Base-by-base conservation (phyloP, 2,888 invertebrate genomes). In the Leptinotarsa haldemani region DNA sequence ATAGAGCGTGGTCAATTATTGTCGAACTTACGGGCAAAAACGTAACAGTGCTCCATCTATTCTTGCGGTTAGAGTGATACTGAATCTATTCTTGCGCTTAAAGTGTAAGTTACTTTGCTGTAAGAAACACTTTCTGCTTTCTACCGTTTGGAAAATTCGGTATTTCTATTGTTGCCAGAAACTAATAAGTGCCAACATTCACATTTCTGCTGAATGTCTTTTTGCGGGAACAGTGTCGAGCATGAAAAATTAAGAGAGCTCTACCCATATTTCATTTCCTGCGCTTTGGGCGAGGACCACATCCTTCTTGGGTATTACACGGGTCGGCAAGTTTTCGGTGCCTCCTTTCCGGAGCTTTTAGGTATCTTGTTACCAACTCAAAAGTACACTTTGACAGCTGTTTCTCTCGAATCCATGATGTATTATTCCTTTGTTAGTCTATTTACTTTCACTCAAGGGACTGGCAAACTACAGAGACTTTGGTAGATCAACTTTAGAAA, bases 381-480 rank as follows among this genome's bases (percentile, higher is more conserved):
- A 12, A 40, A 40, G 40, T 30, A 61, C 61, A 15, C 25, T n/a
- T 15, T 30, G 61, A 61, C 30, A 40, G 61, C 16, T 61, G 61
- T 61, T 61, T 61, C n/a, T 16, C 61, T 61, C n/a, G n/a, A 61
- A 25, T 30, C 18, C 30, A 61, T 61, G 61, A 61, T 61, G n/a
- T 61, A 61, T 61, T 61, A 61, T 56, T 56, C 22, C 15, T 56
- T 56, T 56, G 56, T 56, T 56, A 25, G 22, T 56, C 61, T 61
- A 30, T 61, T 61, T 61, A n/a, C 61, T 61, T 61, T 61, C 61
- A 61, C 61, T 61, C 61, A n/a, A 30, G 30, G 40, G 61, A 15
- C 16, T 1, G 18, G 2, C 16, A 61, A 61, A 15, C 40, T 9
- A 5, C 40, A 40, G 40, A 40, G 40, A 40, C 40, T 40, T 40